Evolutionary conservation across 2,797 vertebrate species (phyloP).

Genomic region (Taenioides sp.): DNA sequence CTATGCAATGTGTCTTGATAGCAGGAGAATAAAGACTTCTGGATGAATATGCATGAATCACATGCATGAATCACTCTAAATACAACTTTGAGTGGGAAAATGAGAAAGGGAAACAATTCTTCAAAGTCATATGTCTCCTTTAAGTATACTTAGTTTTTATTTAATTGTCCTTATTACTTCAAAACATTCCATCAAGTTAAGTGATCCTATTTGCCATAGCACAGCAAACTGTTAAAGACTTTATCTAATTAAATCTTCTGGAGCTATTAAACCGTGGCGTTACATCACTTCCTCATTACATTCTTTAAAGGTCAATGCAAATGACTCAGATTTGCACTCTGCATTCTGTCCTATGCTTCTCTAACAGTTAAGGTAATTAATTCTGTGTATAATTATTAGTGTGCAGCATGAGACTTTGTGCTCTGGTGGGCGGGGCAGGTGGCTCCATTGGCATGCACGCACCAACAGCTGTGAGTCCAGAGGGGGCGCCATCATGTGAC

Average conservation of each 20-base stretch:
- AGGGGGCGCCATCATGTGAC: conserved; percentile 43
- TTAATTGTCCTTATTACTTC: neutral
- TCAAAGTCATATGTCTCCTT: too few relatives aligned
- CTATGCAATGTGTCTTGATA: too few relatives aligned
- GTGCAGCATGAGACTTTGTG: conserved; percentile 10
- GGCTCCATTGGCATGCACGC: neutral
- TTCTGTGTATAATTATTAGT: conserved; percentile 12
- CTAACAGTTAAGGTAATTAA: conserved; percentile 1
- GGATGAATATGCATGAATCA: too few relatives aligned
- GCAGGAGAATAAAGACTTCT: too few relatives aligned
- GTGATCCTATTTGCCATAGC: neutral
- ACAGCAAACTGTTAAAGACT: neutral
- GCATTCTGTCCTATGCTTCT: neutral
- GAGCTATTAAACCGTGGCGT: neutral
- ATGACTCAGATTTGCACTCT: neutral
- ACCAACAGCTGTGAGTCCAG: conserved; percentile 46
- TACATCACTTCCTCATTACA: conserved; percentile 2
- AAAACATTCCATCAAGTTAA: neutral
- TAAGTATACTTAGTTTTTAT: neutral
- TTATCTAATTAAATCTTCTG: conserved; percentile 5
- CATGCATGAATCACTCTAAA: too few relatives aligned
- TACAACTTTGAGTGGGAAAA: too few relatives aligned
- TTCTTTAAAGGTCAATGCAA: conserved; percentile 6
- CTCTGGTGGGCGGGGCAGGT: neutral
- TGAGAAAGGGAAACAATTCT: too few relatives aligned